phyloP scores from a whole-genome alignment of 2,113 vertebrate species.

The Meriones unguiculatus region DNA sequence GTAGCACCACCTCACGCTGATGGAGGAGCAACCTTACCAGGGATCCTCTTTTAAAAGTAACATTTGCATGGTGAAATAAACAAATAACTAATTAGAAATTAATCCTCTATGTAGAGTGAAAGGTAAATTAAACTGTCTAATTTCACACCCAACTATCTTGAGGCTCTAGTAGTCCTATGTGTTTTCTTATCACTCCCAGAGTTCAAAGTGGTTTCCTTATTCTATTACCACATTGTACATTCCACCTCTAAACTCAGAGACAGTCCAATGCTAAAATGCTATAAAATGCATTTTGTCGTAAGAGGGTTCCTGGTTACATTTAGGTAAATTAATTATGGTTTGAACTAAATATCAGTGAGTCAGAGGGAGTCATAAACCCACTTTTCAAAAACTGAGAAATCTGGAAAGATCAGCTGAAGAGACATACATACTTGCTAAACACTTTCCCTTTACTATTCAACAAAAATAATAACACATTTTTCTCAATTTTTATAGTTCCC shows the following conservation, averaged over 20 bases:
- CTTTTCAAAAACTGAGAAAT: slow-evolving; percentile 27
- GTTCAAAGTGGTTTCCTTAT: slow-evolving; percentile 34
- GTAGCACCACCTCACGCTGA: too few species aligned
- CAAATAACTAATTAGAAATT: background rate
- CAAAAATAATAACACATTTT: slow-evolving; percentile 5
- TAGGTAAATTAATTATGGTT: slow-evolving; percentile 56
- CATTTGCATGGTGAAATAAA: background rate
- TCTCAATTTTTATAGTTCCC: background rate
- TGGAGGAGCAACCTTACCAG: too few species aligned
- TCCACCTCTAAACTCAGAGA: background rate
- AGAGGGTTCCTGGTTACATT: background rate
- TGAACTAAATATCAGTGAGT: slow-evolving; percentile 29
- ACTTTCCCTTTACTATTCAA: slow-evolving; percentile 1
- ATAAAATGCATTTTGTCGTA: slow-evolving; percentile 1
- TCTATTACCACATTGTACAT: background rate
- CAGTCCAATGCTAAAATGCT: slow-evolving; percentile 7
- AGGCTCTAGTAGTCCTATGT: background rate
- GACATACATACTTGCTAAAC: background rate
- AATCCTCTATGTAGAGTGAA: background rate
- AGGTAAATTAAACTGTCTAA: slow-evolving; percentile 18
- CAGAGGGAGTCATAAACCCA: slow-evolving; percentile 27
- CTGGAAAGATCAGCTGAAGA: slow-evolving; percentile 52
- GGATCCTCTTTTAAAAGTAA: slow-evolving; percentile 1
- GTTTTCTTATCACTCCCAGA: slow-evolving; percentile 59
- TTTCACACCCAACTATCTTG: background rate